Percentiles rank a stretch among this genome's conserved stretches.
Evolutionary conservation across 2,797 vertebrate genomes (phyloP).

Genomic region (Tympanoctomys barrerae): DNA sequence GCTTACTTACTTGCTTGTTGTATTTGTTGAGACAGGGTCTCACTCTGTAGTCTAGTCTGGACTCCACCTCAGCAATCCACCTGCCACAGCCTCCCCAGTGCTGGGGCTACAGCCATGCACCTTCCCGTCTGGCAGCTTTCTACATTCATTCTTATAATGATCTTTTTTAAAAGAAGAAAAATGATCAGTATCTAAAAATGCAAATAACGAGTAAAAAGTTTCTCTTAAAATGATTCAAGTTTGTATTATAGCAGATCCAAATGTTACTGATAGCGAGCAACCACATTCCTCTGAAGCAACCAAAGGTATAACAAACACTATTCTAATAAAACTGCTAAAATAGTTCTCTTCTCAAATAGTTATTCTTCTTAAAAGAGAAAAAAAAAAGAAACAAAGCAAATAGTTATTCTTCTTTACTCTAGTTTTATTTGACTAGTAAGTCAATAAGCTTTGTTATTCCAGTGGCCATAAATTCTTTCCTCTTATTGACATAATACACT

Average conservation of each 20-base stretch:
- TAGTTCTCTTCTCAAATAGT: background rate
- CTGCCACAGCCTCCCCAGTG: background rate
- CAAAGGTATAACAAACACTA: background rate
- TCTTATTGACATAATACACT: background rate
- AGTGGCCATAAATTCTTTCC: background rate
- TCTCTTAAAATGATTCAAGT: background rate
- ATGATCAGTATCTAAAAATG: background rate
- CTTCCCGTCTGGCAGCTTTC: background rate
- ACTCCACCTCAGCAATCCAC: background rate
- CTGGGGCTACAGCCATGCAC: background rate
- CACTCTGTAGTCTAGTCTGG: background rate
- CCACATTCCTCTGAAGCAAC: background rate
- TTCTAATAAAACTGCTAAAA: background rate
- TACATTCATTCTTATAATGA: background rate
- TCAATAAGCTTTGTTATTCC: background rate
- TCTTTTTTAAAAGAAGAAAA: background rate
- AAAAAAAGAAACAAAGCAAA: background rate
- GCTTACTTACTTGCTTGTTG: no score
- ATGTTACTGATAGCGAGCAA: background rate
- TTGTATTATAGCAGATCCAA: background rate
- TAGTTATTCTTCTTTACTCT: background rate
- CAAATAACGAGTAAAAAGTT: background rate
- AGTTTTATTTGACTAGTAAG: background rate
- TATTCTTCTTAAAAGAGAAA: no score
- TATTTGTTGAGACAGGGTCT: background rate